Percentiles rank a stretch among this genome's conserved stretches.
phyloP scores from a whole-genome alignment of 2,113 vertebrate species.

The Gavialis gangeticus region DNA sequence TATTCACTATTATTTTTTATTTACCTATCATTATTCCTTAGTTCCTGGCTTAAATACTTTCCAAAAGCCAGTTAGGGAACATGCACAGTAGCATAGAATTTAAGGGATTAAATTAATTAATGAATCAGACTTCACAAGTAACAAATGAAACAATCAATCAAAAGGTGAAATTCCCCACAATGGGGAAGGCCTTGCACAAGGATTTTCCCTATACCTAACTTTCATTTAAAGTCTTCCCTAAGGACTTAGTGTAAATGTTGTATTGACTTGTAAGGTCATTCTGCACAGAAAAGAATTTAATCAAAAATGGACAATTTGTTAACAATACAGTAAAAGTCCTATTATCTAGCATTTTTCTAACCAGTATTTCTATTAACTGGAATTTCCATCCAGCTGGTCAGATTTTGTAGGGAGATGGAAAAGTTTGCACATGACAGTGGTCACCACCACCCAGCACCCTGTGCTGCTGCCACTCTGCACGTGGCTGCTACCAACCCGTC shows the following conservation, averaged over 20 bases:
- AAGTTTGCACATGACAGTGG: too few species aligned
- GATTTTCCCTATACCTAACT: background rate
- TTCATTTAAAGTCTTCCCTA: background rate
- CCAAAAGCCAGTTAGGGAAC: background rate
- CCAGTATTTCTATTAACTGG: too few species aligned
- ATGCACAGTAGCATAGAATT: background rate
- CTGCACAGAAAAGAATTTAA: background rate
- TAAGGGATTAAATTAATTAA: background rate
- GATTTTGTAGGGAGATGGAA: too few species aligned
- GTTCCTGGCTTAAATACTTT: background rate
- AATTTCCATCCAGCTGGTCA: too few species aligned
- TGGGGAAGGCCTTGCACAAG: background rate
- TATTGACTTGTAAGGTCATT: background rate
- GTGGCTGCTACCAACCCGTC: too few species aligned
- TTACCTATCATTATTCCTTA: background rate
- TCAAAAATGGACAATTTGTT: slow-evolving; percentile 9
- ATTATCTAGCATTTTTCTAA: too few species aligned
- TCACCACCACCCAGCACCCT: too few species aligned
- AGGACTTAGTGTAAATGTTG: background rate
- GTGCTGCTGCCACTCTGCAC: too few species aligned
- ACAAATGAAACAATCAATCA: background rate
- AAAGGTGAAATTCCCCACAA: background rate
- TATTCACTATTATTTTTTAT: background rate
- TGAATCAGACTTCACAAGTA: background rate
- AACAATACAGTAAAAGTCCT: background rate